Evolutionary conservation across 2,888 invertebrate species (phyloP).

Genomic region (Eueremaeus valkanovi): DNA sequence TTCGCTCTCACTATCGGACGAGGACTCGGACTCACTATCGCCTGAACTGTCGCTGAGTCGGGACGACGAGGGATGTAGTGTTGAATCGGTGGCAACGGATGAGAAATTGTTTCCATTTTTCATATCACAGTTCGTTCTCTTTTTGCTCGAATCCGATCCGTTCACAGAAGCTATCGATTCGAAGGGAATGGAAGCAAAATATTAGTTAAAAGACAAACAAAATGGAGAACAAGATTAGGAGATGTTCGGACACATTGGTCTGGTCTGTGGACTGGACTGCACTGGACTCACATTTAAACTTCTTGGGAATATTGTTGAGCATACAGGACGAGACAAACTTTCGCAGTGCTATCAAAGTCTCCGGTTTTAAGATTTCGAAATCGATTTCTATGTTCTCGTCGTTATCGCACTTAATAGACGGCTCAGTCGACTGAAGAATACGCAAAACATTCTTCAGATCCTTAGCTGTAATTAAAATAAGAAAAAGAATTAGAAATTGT

Average conservation of each 20-base stretch:
- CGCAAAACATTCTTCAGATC: constrained; percentile 40
- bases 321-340: constrained; percentile 40
- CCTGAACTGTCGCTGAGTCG: constrained; percentile 9
- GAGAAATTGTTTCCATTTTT: neutral
- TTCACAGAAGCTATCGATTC: neutral
- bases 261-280: too few species aligned
- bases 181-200: neutral
- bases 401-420: constrained; percentile 40
- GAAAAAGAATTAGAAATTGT: neutral
- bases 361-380: constrained; percentile 35
- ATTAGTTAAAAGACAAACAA: neutral
- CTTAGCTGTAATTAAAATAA: constrained; percentile 23
- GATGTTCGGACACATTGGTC: too few species aligned
- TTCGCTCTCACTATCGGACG: neutral
- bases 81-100: neutral
- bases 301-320: constrained; percentile 29
- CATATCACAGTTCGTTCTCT: constrained; percentile 16
- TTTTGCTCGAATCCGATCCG: constrained; percentile 21
- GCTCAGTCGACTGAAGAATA: constrained; percentile 36
- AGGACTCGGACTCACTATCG: constrained; percentile 16
- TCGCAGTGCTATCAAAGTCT: constrained; percentile 36
- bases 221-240: too few species aligned
- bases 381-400: constrained; percentile 40
- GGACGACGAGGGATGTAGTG: neutral
- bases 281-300: neutral